phyloP scores from a whole-genome alignment of 2,888 invertebrate genomes.

The Fissipunctia ypsillon region DNA sequence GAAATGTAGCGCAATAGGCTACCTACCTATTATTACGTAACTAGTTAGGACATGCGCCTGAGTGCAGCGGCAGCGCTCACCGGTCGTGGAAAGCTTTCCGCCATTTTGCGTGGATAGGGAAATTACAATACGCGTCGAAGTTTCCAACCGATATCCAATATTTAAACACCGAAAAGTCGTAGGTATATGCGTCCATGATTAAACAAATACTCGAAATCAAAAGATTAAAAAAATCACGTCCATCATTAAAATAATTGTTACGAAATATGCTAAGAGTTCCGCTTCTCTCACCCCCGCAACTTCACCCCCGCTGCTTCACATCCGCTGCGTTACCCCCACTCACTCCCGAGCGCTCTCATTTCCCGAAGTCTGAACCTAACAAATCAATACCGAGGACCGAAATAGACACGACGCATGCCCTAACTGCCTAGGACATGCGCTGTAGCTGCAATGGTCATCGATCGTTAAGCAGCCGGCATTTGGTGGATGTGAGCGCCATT shows the following conservation, averaged over 20 bases:
- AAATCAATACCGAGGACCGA: constrained; percentile 25
- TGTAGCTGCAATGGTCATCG: constrained; percentile 25
- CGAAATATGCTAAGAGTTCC: neutral
- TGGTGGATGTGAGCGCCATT: neutral
- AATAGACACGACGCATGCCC: constrained; percentile 26
- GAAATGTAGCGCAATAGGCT: neutral
- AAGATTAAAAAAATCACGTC: neutral
- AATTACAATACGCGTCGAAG: neutral
- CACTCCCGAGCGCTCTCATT: neutral
- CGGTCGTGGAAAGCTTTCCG: neutral
- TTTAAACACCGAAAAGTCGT: neutral
- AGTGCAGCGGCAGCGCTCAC: neutral
- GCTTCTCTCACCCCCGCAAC: neutral
- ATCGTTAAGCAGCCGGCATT: constrained; percentile 28
- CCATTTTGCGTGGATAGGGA: constrained; percentile 25
- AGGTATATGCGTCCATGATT: neutral
- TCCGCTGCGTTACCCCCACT: neutral
- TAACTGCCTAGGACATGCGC: constrained; percentile 44
- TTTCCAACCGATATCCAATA: neutral
- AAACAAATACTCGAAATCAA: neutral
- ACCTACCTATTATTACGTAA: neutral
- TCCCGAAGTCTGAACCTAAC: neutral
- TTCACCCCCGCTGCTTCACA: neutral
- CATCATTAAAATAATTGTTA: neutral
- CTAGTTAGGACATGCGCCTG: constrained; percentile 2